phyloP scores from a whole-genome alignment of 2,888 invertebrate species.

The Nemoura dubitans region DNA sequence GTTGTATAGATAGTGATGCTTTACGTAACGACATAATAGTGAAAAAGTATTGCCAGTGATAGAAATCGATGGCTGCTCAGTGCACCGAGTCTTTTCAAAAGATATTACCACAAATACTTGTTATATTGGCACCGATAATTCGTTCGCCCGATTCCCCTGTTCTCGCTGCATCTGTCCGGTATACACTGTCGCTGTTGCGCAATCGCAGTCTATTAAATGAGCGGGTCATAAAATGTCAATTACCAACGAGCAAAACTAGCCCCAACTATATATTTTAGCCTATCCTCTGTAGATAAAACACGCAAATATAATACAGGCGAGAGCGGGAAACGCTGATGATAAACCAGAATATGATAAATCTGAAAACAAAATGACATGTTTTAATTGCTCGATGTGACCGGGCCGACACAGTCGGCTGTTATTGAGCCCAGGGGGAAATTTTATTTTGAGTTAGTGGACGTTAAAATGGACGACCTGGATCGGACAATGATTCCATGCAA shows the following conservation, averaged over 20 bases:
- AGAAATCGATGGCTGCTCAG: background rate
- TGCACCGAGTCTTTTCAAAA: slow-evolving; percentile 2
- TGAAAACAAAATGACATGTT: background rate
- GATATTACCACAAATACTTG: slow-evolving; percentile 7
- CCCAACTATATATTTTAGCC: background rate
- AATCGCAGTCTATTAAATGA: slow-evolving; percentile 7
- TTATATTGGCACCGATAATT: background rate
- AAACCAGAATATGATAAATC: background rate
- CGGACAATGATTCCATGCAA: background rate
- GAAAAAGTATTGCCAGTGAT: slow-evolving; percentile 3
- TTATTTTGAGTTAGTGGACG: background rate
- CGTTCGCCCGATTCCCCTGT: background rate
- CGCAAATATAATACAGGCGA: background rate
- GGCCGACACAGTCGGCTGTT: background rate
- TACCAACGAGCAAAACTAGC: background rate
- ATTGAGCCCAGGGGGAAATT: background rate
- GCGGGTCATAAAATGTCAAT: background rate
- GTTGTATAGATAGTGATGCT: background rate
- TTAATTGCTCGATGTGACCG: background rate
- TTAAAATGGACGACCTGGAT: background rate
- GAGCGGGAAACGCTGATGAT: background rate
- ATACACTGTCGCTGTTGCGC: background rate
- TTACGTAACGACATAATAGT: slow-evolving; percentile 7
- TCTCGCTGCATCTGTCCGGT: background rate
- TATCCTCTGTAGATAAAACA: background rate